Percentiles rank a stretch among this genome's conserved stretches.
Evolutionary conservation across 2,113 vertebrate genomes (phyloP).

Genomic region (Ciconia maguari): DNA sequence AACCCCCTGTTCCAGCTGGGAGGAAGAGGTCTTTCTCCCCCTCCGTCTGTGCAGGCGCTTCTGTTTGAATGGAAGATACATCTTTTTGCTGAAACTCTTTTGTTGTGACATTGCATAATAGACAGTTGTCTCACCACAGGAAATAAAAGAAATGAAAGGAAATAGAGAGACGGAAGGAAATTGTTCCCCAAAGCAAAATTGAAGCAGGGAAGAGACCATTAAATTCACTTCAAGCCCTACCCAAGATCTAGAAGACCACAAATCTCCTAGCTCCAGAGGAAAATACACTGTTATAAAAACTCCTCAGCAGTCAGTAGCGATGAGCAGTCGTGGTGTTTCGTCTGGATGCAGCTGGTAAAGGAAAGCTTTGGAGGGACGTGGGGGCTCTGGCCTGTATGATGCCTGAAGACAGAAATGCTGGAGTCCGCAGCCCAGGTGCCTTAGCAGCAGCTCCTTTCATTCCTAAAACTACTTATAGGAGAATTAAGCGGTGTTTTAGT

Average conservation of each 20-base stretch:
- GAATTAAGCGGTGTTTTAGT: slow-evolving; percentile 83
- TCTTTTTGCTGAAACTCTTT: slow-evolving; percentile 54
- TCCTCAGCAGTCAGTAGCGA: not conserved
- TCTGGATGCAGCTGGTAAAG: slow-evolving; percentile 51
- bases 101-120: slow-evolving; percentile 60
- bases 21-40: slow-evolving; percentile 24
- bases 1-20: slow-evolving; percentile 37
- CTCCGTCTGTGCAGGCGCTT: not conserved
- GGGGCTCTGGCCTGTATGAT: slow-evolving; percentile 70
- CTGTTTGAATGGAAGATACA: slow-evolving; percentile 21
- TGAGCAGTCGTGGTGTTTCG: not conserved
- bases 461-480: slow-evolving; percentile 82
- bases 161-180: slow-evolving; percentile 42
- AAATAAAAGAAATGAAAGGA: slow-evolving; percentile 56
- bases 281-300: not conserved
- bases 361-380: not conserved
- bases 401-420: slow-evolving; percentile 77
- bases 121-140: slow-evolving; percentile 9
- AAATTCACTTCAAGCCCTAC: not conserved
- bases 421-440: slow-evolving; percentile 72
- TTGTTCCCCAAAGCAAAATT: slow-evolving; percentile 29
- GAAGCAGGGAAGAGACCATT: slow-evolving; percentile 10
- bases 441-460: slow-evolving; percentile 79
- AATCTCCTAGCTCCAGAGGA: slow-evolving; percentile 37
- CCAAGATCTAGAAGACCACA: slow-evolving; percentile 26